These are phyloP conservation scores for Acanthaster planci DNA, from an alignment of 35 echinoderm and acorn worm genomes.

Conservation along the genomic window DNA sequence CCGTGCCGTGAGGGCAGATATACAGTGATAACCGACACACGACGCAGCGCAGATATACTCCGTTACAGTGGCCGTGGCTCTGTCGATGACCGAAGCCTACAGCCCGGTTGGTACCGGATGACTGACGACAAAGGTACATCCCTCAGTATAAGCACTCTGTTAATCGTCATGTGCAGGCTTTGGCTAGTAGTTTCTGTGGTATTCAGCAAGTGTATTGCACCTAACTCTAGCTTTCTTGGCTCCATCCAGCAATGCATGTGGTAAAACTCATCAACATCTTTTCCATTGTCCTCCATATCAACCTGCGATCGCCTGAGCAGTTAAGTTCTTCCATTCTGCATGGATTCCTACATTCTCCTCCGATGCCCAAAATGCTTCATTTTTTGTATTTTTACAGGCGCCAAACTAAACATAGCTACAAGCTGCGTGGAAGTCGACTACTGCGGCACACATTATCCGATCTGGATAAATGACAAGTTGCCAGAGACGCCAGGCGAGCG, in stretches of 20 bases:
- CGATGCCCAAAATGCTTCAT: too few relatives aligned
- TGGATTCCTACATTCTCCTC: too few relatives aligned
- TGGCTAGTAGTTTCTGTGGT: too few relatives aligned
- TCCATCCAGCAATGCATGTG: too few relatives aligned
- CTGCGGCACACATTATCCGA: background rate
- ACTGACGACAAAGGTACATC: background rate
- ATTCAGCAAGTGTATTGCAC: too few relatives aligned
- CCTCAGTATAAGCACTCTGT: too few relatives aligned
- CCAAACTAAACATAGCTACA: background rate
- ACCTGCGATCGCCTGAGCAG: too few relatives aligned
- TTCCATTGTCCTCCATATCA: too few relatives aligned
- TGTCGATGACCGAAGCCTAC: background rate
- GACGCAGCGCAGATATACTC: background rate
- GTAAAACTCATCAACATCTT: too few relatives aligned
- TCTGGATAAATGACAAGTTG: background rate
- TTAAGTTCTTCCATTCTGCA: too few relatives aligned
- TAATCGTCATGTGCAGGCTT: too few relatives aligned
- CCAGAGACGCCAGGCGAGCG: background rate
- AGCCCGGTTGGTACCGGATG: conserved; percentile 1
- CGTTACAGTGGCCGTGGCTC: background rate
- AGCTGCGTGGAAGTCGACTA: conserved; percentile 2
- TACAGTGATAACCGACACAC: background rate
- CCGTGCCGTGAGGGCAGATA: background rate
- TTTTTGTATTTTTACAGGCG: background rate
- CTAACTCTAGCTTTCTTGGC: too few relatives aligned